Percentiles rank a stretch among this genome's conserved stretches.
phyloP scores from a whole-genome alignment of 2,888 invertebrate species.

The Drosophila paramelanica region DNA sequence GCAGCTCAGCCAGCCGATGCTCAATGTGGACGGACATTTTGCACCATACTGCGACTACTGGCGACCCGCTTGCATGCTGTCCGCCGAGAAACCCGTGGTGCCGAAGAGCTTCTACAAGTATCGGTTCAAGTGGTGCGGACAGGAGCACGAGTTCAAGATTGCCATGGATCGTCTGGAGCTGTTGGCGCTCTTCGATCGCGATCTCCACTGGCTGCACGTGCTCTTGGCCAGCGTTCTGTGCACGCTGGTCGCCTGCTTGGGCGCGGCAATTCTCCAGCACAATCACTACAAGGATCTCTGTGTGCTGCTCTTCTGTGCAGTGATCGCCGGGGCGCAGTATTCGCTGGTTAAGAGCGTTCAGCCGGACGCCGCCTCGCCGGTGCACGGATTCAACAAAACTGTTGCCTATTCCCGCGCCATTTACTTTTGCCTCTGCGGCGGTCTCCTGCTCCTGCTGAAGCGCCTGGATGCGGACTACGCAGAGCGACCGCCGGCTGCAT shows the following conservation, averaged over 20 bases:
- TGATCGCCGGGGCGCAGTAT: conserved; percentile 99
- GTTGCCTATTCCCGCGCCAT: conserved; percentile 97
- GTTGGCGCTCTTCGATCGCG: conserved; percentile 96
- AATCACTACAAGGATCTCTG: conserved; percentile 96
- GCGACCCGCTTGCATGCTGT: conserved; percentile 83
- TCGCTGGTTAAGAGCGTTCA: conserved; percentile 98
- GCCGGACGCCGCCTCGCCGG: conserved; percentile 99
- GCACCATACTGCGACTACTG: conserved; percentile 84
- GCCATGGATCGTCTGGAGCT: conserved; percentile 96
- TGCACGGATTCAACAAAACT: conserved; percentile 98
- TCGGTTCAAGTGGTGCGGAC: conserved; percentile 82
- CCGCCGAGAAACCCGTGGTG: conserved; percentile 80
- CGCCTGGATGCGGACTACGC: conserved; percentile 73
- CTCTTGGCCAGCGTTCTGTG: conserved; percentile 93
- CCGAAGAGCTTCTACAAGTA: conserved; percentile 85
- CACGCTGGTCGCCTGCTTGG: conserved; percentile 93
- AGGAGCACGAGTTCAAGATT: conserved; percentile 88
- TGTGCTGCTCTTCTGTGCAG: conserved; percentile 97
- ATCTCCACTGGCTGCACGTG: conserved; percentile 90
- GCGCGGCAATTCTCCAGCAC: conserved; percentile 92
- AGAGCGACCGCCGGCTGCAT: conserved; percentile 45
- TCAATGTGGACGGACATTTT: conserved; percentile 82
- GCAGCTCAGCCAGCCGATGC: conserved; percentile 70
- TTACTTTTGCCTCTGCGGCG: conserved; percentile 94
- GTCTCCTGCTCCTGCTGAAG: conserved; percentile 85